phyloP scores from a whole-genome alignment of 2,797 vertebrate species.

The Chiloscyllium punctatum region DNA sequence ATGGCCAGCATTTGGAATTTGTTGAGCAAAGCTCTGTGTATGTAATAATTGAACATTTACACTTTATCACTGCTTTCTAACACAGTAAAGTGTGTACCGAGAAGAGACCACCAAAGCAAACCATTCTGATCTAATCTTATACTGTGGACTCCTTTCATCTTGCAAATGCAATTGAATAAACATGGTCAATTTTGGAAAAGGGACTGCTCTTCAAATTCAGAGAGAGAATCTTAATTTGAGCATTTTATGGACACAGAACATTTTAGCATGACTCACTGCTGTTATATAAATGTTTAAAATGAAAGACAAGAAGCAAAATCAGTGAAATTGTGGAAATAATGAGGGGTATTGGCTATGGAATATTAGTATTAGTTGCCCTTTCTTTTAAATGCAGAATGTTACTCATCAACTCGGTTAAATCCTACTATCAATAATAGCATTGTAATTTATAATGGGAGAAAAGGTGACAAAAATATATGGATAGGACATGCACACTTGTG shows the following conservation, averaged over 20 bases:
- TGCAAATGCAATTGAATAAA: neutral
- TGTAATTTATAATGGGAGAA: too few species aligned
- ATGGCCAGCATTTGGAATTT: neutral
- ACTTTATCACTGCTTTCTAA: neutral
- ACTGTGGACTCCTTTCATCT: too few species aligned
- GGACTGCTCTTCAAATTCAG: neutral
- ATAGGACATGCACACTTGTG: too few species aligned
- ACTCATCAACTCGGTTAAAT: too few species aligned
- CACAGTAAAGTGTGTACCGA: neutral
- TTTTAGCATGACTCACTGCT: neutral
- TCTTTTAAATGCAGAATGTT: neutral
- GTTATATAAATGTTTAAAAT: neutral
- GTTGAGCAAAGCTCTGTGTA: neutral
- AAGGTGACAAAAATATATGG: too few species aligned
- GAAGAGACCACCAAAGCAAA: neutral
- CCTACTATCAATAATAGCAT: too few species aligned
- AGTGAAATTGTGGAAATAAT: neutral
- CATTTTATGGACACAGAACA: neutral
- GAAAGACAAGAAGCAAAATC: neutral
- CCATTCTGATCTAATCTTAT: neutral
- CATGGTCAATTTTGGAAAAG: neutral
- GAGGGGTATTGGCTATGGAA: neutral
- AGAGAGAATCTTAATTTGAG: neutral
- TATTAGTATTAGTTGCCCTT: neutral
- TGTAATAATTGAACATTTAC: neutral